Percentiles rank a stretch among this genome's conserved stretches.
Evolutionary conservation across 2,113 vertebrate species (phyloP).

Genomic region (Sterrhoptilus dennistouni): DNA sequence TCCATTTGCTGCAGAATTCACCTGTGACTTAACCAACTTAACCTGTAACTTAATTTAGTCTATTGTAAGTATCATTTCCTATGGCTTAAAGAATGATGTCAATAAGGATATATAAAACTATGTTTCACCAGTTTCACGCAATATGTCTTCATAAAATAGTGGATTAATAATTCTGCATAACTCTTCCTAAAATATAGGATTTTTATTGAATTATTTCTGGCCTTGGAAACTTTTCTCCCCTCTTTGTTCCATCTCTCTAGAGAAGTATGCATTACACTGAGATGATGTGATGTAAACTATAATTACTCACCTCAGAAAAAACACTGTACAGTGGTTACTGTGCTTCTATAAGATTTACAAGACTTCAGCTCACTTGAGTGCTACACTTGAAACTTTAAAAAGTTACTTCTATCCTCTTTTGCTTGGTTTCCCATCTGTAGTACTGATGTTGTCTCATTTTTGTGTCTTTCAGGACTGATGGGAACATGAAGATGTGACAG

Average conservation of each 20-base stretch:
- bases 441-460: background rate
- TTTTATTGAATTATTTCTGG: background rate
- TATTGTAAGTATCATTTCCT: background rate
- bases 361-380: background rate
- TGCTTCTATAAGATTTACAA: background rate
- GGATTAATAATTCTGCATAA: background rate
- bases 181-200: background rate
- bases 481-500: background rate
- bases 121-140: background rate
- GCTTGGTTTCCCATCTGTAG: background rate
- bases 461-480: background rate
- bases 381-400: background rate
- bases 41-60: background rate
- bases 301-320: background rate
- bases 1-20: background rate
- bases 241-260: background rate
- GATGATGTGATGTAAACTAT: background rate
- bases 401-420: background rate
- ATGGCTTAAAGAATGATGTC: background rate
- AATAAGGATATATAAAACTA: background rate
- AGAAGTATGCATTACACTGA: background rate
- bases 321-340: background rate
- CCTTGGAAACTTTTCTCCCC: rapidly evolving
- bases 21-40: background rate
- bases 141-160: background rate